Conservation (phyloP, 2,888 invertebrate genomes). For the Scaptomyza tumidula region DNA sequence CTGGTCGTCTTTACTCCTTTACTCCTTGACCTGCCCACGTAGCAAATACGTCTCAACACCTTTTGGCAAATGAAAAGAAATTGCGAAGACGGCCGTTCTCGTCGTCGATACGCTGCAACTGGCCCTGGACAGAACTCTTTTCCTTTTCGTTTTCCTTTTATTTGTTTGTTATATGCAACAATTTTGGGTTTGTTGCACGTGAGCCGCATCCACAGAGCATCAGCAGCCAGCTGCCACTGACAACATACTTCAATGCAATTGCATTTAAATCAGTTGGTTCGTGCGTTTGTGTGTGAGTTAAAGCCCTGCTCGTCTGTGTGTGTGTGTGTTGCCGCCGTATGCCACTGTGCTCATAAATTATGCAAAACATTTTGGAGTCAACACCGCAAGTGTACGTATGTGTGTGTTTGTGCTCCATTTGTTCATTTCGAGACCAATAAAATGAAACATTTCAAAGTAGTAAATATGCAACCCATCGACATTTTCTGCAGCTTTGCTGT, state of each 20-base stretch:
- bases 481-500: constrained; percentile 35
- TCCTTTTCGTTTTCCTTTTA: not conserved
- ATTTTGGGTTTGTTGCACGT: constrained; percentile 51
- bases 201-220: constrained; percentile 32
- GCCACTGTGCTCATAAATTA: constrained; percentile 68
- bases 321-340: constrained; percentile 56
- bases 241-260: constrained; percentile 77
- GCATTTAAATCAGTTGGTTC: constrained; percentile 74
- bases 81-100: constrained; percentile 46
- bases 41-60: constrained; percentile 72
- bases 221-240: constrained; percentile 42
- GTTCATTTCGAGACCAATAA: constrained; percentile 83
- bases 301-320: constrained; percentile 36
- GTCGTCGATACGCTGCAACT: constrained; percentile 34
- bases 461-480: constrained; percentile 77
- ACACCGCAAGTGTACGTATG: constrained; percentile 23
- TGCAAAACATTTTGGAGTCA: constrained; percentile 69
- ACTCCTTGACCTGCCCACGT: constrained; percentile 61
- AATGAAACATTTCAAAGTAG: constrained; percentile 81
- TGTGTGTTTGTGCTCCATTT: constrained; percentile 70
- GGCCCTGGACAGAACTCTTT: constrained; percentile 5
- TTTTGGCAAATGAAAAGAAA: constrained; percentile 75
- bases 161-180: constrained; percentile 48
- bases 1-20: not conserved
- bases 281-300: constrained; percentile 39